Conservation (phyloP, 1,140 invertebrate genomes). For the Camponotus vicinus region DNA sequence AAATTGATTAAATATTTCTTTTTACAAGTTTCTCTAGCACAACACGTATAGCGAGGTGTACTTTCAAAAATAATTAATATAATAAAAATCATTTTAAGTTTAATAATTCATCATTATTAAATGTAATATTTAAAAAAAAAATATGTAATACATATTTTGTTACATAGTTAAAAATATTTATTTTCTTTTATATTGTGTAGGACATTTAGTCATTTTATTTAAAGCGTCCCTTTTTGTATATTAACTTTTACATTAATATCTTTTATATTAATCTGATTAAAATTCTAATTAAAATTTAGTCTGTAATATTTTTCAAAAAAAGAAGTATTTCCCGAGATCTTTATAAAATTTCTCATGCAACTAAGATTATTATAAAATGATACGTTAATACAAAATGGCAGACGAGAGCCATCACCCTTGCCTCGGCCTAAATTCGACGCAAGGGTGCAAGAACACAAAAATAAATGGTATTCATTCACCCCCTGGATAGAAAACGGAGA, state of each 20-base stretch:
- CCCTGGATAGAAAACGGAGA: slow-evolving; percentile 57
- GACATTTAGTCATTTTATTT: too few relatives aligned
- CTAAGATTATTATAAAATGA: slow-evolving; percentile 13
- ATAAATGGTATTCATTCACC: slow-evolving; percentile 73
- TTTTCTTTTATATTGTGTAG: not conserved
- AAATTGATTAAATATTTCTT: not conserved
- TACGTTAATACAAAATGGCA: slow-evolving; percentile 20
- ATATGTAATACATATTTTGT: not conserved
- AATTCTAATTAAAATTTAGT: not conserved
- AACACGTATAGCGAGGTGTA: not conserved
- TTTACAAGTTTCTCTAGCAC: not conserved
- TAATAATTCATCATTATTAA: slow-evolving; percentile 5
- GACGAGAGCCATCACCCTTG: slow-evolving; percentile 39
- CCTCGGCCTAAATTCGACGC: slow-evolving; percentile 41
- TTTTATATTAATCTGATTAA: not conserved
- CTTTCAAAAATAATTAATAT: not conserved
- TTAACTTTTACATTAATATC: too few relatives aligned
- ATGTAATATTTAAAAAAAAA: not conserved
- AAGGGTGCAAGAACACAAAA: slow-evolving; percentile 73
- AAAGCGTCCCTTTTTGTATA: too few relatives aligned
- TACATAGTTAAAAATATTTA: not conserved
- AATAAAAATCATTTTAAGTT: not conserved
- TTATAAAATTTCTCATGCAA: not conserved
- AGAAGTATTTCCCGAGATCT: not conserved
- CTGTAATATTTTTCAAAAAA: not conserved